Conservation (phyloP, 2,888 invertebrate genomes). For the Horisme vitalbata region DNA sequence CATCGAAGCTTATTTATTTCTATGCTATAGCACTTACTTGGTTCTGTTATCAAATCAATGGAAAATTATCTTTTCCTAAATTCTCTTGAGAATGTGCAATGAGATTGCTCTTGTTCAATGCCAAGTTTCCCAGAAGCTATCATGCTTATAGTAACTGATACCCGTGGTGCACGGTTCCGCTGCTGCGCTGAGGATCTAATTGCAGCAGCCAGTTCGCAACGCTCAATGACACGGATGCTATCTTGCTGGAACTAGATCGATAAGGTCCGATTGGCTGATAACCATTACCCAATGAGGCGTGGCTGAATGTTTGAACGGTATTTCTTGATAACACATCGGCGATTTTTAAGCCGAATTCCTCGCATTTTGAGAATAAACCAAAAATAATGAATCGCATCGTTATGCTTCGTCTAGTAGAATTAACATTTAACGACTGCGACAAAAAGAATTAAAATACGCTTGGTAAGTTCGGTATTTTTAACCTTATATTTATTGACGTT, state of each 20-base stretch:
- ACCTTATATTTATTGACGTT: too few species aligned
- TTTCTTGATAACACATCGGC: constrained; percentile 1
- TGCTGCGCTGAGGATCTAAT: constrained; percentile 55
- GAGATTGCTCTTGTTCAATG: constrained; percentile 36
- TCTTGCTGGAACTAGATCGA: constrained; percentile 41
- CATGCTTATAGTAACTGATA: constrained; percentile 55
- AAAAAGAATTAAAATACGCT: too few species aligned
- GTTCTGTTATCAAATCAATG: too few species aligned
- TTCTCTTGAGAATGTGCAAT: constrained; percentile 10
- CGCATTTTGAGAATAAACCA: too few species aligned
- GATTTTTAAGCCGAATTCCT: too few species aligned
- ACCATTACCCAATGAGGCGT: constrained; percentile 21
- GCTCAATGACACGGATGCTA: constrained; percentile 57
- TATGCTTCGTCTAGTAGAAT: too few species aligned
- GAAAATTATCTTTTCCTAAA: not conserved
- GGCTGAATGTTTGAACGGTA: constrained; percentile 4
- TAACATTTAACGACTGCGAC: too few species aligned
- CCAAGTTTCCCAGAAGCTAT: constrained; percentile 28
- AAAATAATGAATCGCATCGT: too few species aligned
- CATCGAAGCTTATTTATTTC: too few species aligned
- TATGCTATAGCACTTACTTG: too few species aligned
- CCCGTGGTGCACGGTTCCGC: constrained; percentile 62
- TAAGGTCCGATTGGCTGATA: constrained; percentile 14
- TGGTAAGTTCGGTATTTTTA: too few species aligned
- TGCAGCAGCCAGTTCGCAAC: constrained; percentile 53